These are phyloP conservation scores for Periophthalmus magnuspinnatus DNA, from an alignment of 2,797 vertebrate species.

Conservation along the genomic window DNA sequence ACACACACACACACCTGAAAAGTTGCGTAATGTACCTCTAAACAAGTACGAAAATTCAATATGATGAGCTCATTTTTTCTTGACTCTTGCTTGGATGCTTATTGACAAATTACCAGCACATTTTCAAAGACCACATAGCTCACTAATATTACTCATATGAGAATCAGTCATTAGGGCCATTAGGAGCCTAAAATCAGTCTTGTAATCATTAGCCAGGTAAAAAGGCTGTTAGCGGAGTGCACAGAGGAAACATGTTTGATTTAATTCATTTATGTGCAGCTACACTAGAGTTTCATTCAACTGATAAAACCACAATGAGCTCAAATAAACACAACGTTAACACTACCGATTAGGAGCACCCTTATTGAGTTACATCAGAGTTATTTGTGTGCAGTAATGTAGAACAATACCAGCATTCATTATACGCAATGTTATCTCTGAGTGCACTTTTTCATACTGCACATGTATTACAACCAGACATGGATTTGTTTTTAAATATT, in stretches of 20 bases:
- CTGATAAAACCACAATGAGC: not conserved
- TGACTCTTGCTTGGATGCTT: too few species aligned
- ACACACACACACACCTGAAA: too few species aligned
- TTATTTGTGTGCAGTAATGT: not conserved
- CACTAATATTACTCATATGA: constrained; percentile 3
- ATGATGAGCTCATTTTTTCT: too few species aligned
- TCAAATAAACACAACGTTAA: constrained; percentile 5
- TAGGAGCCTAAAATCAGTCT: not conserved
- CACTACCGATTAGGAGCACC: not conserved
- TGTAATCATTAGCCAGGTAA: not conserved
- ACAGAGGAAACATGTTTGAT: not conserved
- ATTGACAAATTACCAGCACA: too few species aligned
- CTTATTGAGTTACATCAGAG: not conserved
- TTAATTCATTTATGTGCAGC: constrained; percentile 4
- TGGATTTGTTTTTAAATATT: not conserved
- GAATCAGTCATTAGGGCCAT: not conserved
- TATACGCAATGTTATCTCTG: not conserved
- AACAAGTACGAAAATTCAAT: too few species aligned
- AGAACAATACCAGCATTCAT: not conserved
- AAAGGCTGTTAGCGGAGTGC: constrained; percentile 5
- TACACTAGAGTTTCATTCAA: constrained; percentile 1
- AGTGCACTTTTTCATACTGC: not conserved
- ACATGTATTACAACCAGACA: not conserved
- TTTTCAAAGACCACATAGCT: not conserved
- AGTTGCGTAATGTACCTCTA: too few species aligned